Base-by-base conservation (phyloP, 2,113 vertebrate species). In the Actinemys pallida region DNA sequence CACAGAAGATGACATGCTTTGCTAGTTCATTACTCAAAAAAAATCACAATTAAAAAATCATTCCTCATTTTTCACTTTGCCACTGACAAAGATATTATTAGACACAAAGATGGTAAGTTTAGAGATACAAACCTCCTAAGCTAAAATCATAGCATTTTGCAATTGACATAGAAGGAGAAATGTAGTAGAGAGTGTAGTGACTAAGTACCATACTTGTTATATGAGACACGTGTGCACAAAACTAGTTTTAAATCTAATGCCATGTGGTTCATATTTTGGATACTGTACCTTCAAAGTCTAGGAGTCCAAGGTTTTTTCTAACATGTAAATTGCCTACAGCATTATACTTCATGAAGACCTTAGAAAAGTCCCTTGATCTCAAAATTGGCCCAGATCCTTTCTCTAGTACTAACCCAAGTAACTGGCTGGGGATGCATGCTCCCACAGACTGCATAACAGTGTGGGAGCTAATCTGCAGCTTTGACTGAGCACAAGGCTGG, bases 241-340 rank as follows among this genome's bases (percentile, higher is more conserved):
- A 13, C 9, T 83, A 59, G 80, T 3, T 1, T 65, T 16, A 54
- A 54, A 31, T 80, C 29, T 62, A 82, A 90, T 31, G 20, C 57
- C 53, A 92, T 69, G 69, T 22, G 29, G 25, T 76, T 92, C 81
- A 49, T 83, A 35, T 56, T 88, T 90, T 83, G 53, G 83, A 47
- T 57, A 52, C 62, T 85, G 56, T 47, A 42, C 7, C 5, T 29
- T 42, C 45, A 29, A 69, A n/a, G 20, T 62, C 82, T 89, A 81
- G 39, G 92, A 95, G 84, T 93, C 20, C 14, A 47, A 69, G 6
- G 10, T 53, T 29, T 79, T 72, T 57, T 96, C 57, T 79, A 86
- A 93, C 95, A 91, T 9, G 52, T 19, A 92, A 56, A 5, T 54
- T 76, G 45, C 78, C 86, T 65, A 56, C 49, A 93, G 22, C 57